phyloP scores from a whole-genome alignment of 2,797 vertebrate species.

The Naso thynnoides region DNA sequence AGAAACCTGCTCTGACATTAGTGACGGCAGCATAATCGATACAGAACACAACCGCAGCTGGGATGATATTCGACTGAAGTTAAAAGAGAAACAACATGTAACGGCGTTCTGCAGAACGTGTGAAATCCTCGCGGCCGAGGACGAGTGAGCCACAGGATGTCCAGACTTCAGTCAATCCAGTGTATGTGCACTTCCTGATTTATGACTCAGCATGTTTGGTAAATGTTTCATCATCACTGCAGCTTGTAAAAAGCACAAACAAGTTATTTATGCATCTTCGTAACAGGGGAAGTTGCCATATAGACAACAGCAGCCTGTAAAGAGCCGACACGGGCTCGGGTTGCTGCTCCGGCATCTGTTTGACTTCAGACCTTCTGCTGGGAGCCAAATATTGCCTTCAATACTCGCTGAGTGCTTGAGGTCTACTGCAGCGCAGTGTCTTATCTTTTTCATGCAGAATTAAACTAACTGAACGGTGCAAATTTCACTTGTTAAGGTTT shows the following conservation, averaged over 20 bases:
- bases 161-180: not conserved
- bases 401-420: not conserved
- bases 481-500: too few species aligned
- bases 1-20: not conserved
- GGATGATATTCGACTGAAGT: not conserved
- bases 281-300: not conserved
- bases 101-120: not conserved
- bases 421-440: not conserved
- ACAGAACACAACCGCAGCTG: too few species aligned
- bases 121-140: not conserved
- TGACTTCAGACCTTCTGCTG: not conserved
- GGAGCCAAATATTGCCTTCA: not conserved
- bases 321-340: not conserved
- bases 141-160: not conserved
- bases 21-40: not conserved
- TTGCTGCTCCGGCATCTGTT: not conserved
- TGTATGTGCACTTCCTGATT: not conserved
- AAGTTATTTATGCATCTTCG: not conserved
- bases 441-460: not conserved
- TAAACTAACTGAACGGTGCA: too few species aligned
- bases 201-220: not conserved
- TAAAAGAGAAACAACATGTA: not conserved
- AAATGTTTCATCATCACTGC: constrained; percentile 2
- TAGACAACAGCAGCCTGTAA: too few species aligned
- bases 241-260: not conserved